Conservation (phyloP, 2,113 vertebrate genomes). For the Narcine bancroftii region DNA sequence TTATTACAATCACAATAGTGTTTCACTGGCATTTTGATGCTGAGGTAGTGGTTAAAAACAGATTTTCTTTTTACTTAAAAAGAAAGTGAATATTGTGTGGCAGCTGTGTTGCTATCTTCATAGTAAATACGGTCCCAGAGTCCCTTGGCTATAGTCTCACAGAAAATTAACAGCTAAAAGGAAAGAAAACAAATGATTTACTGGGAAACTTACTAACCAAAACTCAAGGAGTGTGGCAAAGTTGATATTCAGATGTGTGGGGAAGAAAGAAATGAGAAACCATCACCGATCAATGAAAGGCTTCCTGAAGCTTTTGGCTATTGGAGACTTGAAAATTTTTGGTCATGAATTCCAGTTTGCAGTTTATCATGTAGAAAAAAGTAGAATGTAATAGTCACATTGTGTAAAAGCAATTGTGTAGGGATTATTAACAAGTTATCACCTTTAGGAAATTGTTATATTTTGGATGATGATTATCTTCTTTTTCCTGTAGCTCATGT, state of each 20-base stretch:
- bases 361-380: not conserved
- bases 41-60: no score
- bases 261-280: not conserved
- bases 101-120: not conserved
- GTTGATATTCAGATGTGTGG: not conserved
- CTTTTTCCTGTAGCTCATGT: constrained; percentile 65
- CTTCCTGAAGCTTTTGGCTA: not conserved
- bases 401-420: not conserved
- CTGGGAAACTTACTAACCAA: not conserved
- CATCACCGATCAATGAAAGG: not conserved
- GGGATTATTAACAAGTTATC: not conserved
- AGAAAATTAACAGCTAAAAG: not conserved
- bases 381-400: not conserved
- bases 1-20: no score
- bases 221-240: no score
- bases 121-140: not conserved
- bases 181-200: not conserved
- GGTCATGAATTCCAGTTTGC: not conserved
- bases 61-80: no score
- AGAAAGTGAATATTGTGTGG: not conserved
- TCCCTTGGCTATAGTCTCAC: not conserved
- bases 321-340: not conserved
- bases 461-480: not conserved
- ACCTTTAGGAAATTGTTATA: not conserved
- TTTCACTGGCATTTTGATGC: not conserved